A percentile compares a stretch with the other conserved stretches of the same genome.
Evolutionary conservation across 2,113 vertebrate genomes (phyloP).

Genomic region (Lophochroa leadbeateri): DNA sequence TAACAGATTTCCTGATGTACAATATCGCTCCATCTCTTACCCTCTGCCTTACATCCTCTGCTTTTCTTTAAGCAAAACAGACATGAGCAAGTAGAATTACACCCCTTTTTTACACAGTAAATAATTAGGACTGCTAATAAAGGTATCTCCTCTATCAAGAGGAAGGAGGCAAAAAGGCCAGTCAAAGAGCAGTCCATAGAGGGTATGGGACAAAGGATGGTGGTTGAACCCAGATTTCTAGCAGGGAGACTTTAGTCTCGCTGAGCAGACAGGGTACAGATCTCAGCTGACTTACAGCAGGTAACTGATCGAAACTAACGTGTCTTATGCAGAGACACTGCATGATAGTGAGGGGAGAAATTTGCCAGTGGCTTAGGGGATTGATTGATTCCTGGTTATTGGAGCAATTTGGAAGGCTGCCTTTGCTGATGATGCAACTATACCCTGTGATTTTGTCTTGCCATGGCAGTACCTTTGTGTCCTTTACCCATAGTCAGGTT

Average conservation of each 20-base stretch:
- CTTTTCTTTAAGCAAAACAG: background rate
- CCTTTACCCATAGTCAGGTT: background rate
- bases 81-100: background rate
- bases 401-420: background rate
- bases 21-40: background rate
- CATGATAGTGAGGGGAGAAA: background rate
- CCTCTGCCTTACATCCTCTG: background rate
- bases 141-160: background rate
- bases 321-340: background rate
- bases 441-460: background rate
- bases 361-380: background rate
- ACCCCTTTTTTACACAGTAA: rapidly evolving
- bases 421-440: background rate
- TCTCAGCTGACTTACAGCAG: background rate
- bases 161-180: background rate
- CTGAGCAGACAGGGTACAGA: background rate
- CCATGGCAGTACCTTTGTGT: background rate
- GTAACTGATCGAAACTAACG: background rate
- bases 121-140: background rate
- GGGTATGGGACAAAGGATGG: background rate
- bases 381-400: background rate
- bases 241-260: rapidly evolving
- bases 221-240: background rate
- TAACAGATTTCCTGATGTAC: background rate
- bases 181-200: background rate